Evolutionary conservation across 2,113 vertebrate genomes (phyloP).

Genomic region (Eurystomus gularis): DNA sequence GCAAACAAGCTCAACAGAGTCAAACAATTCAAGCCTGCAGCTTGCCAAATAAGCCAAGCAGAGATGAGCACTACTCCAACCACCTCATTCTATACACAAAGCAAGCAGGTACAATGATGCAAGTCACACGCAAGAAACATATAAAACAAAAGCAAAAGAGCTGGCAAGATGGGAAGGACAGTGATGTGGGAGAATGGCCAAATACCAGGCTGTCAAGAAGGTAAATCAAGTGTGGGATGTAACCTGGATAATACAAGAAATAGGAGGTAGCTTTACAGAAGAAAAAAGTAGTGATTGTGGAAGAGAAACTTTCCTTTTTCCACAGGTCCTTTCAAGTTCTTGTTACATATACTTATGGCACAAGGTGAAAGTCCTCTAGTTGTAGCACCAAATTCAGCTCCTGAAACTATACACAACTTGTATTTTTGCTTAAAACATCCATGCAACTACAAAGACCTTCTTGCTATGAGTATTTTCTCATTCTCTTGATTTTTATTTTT

Average conservation of each 20-base stretch:
- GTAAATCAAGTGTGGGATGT: not conserved
- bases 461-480: not conserved
- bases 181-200: not conserved
- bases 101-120: not conserved
- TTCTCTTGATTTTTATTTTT: not conserved
- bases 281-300: not conserved
- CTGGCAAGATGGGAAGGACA: not conserved
- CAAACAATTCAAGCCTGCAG: not conserved
- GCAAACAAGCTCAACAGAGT: not conserved
- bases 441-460: not conserved
- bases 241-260: not conserved
- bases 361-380: not conserved
- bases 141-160: not conserved
- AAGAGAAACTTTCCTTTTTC: not conserved
- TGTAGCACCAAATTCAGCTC: not conserved
- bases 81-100: not conserved
- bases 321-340: not conserved
- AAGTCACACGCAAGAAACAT: not conserved
- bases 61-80: not conserved
- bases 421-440: not conserved
- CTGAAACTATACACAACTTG: not conserved
- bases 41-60: not conserved
- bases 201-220: not conserved
- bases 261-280: not conserved
- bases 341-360: not conserved